A percentile compares a stretch with the other conserved stretches of the same genome.
Conservation (phyloP, 2,797 vertebrate species). For the Chrosomus eos region DNA sequence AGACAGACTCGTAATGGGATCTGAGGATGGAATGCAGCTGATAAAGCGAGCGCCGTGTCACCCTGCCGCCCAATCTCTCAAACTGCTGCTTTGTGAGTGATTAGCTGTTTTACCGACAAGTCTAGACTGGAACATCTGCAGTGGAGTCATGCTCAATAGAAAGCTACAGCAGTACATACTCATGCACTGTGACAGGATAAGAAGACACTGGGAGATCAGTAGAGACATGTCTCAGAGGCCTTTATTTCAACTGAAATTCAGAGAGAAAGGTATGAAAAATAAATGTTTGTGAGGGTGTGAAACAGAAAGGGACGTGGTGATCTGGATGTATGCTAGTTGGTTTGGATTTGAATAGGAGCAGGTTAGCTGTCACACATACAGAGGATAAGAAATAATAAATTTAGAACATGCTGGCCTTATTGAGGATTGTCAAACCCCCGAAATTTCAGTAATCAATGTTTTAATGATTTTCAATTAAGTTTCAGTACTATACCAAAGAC, state of each 20-base stretch:
- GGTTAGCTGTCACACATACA: background rate
- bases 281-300: background rate
- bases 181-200: slow-evolving; percentile 6
- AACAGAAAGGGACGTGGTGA: background rate
- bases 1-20: slow-evolving; percentile 58
- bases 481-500: background rate
- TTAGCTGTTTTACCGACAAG: slow-evolving; percentile 58
- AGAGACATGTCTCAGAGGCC: background rate
- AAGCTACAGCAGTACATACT: slow-evolving; percentile 49
- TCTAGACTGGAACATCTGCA: slow-evolving; percentile 59
- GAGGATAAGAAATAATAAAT: background rate
- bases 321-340: background rate
- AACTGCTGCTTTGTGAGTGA: slow-evolving; percentile 53
- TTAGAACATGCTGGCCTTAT: background rate
- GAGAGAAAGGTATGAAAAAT: background rate
- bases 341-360: background rate
- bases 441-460: background rate
- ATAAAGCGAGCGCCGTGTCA: slow-evolving; percentile 41
- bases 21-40: slow-evolving; percentile 52
- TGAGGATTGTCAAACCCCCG: background rate
- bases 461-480: background rate
- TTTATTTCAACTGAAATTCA: slow-evolving; percentile 3
- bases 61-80: slow-evolving; percentile 37
- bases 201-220: background rate
- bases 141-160: slow-evolving; percentile 44